Evolutionary conservation across 2,888 invertebrate species (phyloP), one percentile per base, ranked within the genome.

Genomic region (Lasiommata megera): DNA sequence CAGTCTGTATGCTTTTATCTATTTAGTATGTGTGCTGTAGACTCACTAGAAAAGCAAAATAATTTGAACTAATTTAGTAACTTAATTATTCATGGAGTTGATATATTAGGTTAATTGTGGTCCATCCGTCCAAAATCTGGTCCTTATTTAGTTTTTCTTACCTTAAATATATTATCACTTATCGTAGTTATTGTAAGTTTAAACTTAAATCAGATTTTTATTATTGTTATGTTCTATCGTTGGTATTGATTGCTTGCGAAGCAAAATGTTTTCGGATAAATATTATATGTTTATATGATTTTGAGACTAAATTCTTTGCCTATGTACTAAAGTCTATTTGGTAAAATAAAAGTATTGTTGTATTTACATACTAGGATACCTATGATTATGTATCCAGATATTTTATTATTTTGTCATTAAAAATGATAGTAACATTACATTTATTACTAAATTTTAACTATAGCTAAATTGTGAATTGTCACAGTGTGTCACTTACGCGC

Each of bases 111-210:
- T 63, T 53, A 70, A 66, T 62, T 50, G 56, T 54, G 17, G 43
- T 70, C 67, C 68, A 67, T 83, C 84, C 84, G 82, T 84, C 84
- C 84, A 80, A 77, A 74, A 70, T 84, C 83, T 84, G 84, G 84
- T 84, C 84, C 79, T 79, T 73, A 55, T 64, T 73, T 63, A 66
- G 57, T 65, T 61, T 57, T 57, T 47, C n/a, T 53, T 60, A 58
- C 48, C 58, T 48, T 59, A 50, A 58, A 58, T 44, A 50, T 37
- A 37, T 36, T 36, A 11, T 37, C 14, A 37, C 12, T 31, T 16
- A 36, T 12, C 28, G 12, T 51, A 60, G 57, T 34, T 28, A 14
- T 61, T 23, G 48, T 53, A 52, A 56, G 52, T 38, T 55, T 40
- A 43, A 57, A 50, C 47, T 51, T 62, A 57, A 54, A 56, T 29